These are phyloP conservation scores for Ophion ventricosus DNA, from an alignment of 2,888 invertebrate genomes.

Conservation along the genomic window DNA sequence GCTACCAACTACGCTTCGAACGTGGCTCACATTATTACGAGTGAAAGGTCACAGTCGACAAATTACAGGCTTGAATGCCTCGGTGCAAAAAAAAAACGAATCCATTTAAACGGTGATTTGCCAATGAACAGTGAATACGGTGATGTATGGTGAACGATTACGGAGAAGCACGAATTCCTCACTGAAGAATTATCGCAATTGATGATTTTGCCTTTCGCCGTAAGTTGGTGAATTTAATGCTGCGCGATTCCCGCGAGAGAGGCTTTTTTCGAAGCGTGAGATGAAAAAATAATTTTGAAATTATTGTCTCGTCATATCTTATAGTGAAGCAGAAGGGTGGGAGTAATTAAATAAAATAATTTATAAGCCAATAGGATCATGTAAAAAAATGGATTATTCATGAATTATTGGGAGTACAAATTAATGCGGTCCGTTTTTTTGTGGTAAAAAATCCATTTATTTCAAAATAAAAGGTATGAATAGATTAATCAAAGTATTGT, in stretches of 20 bases:
- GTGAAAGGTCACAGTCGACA: constrained; percentile 8
- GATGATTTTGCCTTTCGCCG: neutral
- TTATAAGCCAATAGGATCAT: neutral
- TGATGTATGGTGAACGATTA: neutral
- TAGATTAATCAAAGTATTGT: no score
- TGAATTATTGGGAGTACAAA: no score
- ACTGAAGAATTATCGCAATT: neutral
- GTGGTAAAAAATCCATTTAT: no score
- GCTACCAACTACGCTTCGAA: constrained; percentile 36
- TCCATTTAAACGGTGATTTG: constrained; percentile 6
- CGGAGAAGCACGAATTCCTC: neutral
- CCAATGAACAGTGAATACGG: constrained; percentile 10
- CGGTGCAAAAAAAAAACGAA: neutral
- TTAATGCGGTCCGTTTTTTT: no score
- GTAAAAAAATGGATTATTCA: no score
- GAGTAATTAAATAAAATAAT: neutral
- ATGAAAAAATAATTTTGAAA: neutral
- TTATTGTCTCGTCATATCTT: neutral
- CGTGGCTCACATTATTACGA: constrained; percentile 2
- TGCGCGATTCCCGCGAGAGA: neutral
- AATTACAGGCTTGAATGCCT: neutral
- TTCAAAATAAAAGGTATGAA: no score
- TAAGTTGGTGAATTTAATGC: no score
- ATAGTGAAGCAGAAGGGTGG: neutral
- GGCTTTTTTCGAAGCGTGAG: neutral